phyloP scores from a whole-genome alignment of 2,797 vertebrate species.

The Rhinogobio ventralis region DNA sequence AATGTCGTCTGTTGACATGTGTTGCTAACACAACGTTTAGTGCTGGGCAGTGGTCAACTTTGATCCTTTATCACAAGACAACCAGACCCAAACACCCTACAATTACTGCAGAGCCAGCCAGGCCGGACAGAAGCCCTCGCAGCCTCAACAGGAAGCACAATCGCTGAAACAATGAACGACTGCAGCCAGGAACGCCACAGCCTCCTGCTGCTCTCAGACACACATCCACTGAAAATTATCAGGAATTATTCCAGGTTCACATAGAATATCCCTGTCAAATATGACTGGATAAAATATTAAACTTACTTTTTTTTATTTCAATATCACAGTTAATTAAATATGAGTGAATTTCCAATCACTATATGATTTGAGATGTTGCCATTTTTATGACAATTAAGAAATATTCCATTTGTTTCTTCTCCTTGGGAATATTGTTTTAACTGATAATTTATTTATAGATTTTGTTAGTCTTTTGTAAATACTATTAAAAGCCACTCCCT shows the following conservation, averaged over 20 bases:
- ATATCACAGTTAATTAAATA: not conserved
- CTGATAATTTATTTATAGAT: not conserved
- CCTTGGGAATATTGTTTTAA: not conserved
- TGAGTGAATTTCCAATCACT: not conserved
- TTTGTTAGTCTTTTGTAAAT: not conserved
- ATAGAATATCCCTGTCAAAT: not conserved
- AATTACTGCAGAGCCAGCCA: conserved; percentile 16
- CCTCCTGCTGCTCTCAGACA: conserved; percentile 5
- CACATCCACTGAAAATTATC: conserved; percentile 26
- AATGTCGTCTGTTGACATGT: conserved; percentile 57
- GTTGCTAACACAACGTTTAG: conserved; percentile 31
- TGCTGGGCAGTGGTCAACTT: conserved; percentile 39
- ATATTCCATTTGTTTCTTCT: not conserved
- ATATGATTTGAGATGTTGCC: not conserved
- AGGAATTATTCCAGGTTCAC: not conserved
- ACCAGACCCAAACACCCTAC: conserved; percentile 39
- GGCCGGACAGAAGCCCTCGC: conserved; percentile 29
- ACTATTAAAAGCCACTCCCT: not conserved
- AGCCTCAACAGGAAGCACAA: conserved; percentile 43
- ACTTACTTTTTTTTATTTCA: not conserved
- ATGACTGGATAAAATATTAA: not conserved
- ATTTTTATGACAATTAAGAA: not conserved
- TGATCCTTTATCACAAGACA: conserved; percentile 49
- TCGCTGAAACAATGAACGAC: conserved; percentile 18
- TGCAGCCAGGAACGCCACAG: conserved; percentile 36